Conservation (phyloP, 2,888 invertebrate species). For the Troides oblongomaculatus region DNA sequence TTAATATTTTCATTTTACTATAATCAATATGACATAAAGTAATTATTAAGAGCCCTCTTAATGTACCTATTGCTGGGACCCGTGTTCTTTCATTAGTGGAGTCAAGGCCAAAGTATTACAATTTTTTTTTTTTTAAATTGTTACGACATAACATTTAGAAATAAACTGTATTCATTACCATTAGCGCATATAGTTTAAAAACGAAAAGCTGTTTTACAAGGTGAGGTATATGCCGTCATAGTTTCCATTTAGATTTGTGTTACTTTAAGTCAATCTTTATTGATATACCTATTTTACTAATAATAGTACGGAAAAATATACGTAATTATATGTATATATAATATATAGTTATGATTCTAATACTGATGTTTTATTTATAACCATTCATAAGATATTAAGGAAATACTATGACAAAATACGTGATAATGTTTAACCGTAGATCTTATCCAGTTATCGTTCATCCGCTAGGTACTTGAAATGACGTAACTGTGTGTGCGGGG, state of each 20-base stretch:
- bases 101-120: neutral
- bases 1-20: too few relatives aligned
- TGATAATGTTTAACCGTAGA: slow-evolving; percentile 4
- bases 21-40: too few relatives aligned
- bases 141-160: neutral
- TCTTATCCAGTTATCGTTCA: slow-evolving; percentile 18
- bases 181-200: neutral
- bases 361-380: neutral
- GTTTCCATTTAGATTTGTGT: neutral
- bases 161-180: neutral
- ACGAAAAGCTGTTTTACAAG: neutral
- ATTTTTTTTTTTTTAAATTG: neutral
- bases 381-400: neutral
- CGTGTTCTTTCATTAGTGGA: too few relatives aligned
- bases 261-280: too few relatives aligned
- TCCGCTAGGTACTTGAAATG: slow-evolving; percentile 3
- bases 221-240: neutral
- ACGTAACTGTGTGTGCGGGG: slow-evolving; percentile 21
- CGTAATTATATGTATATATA: too few relatives aligned
- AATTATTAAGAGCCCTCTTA: too few relatives aligned
- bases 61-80: too few relatives aligned
- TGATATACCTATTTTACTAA: too few relatives aligned
- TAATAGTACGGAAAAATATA: too few relatives aligned
- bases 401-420: neutral
- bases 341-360: too few relatives aligned